Conservation (phyloP, 1,140 invertebrate species). For the Limonius californicus region DNA sequence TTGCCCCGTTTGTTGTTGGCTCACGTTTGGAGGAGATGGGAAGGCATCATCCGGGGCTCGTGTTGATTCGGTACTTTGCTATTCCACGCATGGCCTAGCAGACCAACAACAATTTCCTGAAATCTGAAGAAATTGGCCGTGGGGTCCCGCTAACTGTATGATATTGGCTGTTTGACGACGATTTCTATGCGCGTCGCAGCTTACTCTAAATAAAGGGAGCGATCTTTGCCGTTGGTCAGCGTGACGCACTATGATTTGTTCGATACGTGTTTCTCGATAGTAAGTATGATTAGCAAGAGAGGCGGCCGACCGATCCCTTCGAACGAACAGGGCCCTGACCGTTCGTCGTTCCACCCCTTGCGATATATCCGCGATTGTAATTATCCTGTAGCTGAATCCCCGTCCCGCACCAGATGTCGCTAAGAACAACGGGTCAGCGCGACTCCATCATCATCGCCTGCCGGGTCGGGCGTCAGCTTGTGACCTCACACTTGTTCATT, state of each 20-base stretch:
- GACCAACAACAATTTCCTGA: constrained; percentile 24
- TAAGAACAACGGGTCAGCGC: constrained; percentile 16
- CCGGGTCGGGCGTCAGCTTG: constrained; percentile 41
- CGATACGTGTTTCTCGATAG: constrained; percentile 38
- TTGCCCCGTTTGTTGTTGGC: constrained; percentile 17
- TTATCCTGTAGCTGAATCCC: neutral
- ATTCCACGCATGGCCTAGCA: constrained; percentile 18
- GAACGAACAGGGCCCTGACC: constrained; percentile 11
- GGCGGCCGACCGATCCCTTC: constrained; percentile 11
- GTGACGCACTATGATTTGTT: constrained; percentile 43
- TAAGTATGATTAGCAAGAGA: constrained; percentile 12
- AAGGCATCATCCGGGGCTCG: neutral
- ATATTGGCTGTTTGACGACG: constrained; percentile 43
- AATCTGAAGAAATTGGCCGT: constrained; percentile 40
- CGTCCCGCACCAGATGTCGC: constrained; percentile 20
- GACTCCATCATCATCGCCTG: constrained; percentile 34
- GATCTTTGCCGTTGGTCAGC: constrained; percentile 36
- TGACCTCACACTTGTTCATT: constrained; percentile 35
- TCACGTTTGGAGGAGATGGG: constrained; percentile 11
- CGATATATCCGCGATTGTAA: constrained; percentile 7
- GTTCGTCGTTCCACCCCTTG: constrained; percentile 17
- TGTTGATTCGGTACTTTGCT: constrained; percentile 14
- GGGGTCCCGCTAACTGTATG: constrained; percentile 33
- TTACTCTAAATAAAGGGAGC: constrained; percentile 37
- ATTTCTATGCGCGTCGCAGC: constrained; percentile 44